Evolutionary conservation across 2,113 vertebrate genomes (phyloP).

Genomic region (Microcebus lehilahytsara): DNA sequence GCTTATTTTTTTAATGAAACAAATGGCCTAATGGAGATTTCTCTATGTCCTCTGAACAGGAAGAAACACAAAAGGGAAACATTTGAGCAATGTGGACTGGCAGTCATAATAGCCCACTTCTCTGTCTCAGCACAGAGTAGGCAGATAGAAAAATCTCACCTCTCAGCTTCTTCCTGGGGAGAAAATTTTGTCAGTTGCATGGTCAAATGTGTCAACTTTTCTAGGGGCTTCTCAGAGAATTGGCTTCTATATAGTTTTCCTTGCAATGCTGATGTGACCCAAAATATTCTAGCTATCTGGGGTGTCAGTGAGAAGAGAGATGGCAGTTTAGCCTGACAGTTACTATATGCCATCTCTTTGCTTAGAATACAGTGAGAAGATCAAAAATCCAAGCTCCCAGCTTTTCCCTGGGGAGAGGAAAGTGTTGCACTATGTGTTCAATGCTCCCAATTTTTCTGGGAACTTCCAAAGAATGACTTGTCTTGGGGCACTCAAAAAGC

Average conservation of each 20-base stretch:
- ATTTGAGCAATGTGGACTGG: not conserved
- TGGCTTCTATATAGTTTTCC: not conserved
- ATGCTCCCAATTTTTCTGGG: not conserved
- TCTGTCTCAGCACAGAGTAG: not conserved
- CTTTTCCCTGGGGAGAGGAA: not conserved
- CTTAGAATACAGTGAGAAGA: not conserved
- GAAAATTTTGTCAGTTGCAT: not conserved
- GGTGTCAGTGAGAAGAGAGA: not conserved
- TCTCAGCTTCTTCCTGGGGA: not conserved
- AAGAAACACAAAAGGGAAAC: not conserved
- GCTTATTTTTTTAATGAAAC: not conserved
- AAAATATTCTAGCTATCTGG: not conserved
- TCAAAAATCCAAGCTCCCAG: not conserved
- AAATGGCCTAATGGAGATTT: not conserved
- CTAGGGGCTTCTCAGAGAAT: not conserved
- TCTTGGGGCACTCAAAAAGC: not conserved
- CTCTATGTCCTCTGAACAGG: not conserved
- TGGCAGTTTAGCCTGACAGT: not conserved
- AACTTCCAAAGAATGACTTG: not conserved
- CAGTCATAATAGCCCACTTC: not conserved
- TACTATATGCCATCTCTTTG: not conserved
- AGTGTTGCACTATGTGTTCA: not conserved
- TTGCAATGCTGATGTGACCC: not conserved
- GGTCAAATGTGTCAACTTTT: not conserved
- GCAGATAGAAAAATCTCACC: not conserved